Conservation (phyloP, 1,140 invertebrate species). For the Lineus longissimus region DNA sequence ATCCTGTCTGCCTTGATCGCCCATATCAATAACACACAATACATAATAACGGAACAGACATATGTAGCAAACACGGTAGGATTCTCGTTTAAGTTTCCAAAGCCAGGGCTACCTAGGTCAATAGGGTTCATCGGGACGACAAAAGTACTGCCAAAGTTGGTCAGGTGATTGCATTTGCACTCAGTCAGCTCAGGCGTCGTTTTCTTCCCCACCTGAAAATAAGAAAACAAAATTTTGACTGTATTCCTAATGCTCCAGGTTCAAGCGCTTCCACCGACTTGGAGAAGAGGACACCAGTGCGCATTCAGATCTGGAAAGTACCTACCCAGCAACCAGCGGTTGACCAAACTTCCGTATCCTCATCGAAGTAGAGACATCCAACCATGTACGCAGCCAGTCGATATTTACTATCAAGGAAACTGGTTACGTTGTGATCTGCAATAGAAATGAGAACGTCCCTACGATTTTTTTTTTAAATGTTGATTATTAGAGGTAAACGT, state of each 20-base stretch:
- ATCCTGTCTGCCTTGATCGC: slow-evolving; percentile 52
- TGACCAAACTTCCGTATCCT: slow-evolving; percentile 25
- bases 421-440: too few species aligned
- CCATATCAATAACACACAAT: slow-evolving; percentile 51
- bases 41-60: slow-evolving; percentile 51
- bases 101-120: slow-evolving; percentile 24
- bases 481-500: too few species aligned
- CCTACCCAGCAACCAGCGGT: slow-evolving; percentile 33
- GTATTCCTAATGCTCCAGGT: not conserved
- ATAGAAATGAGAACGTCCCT: too few species aligned
- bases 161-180: slow-evolving; percentile 29
- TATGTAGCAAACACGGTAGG: slow-evolving; percentile 44
- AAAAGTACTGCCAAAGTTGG: slow-evolving; percentile 27
- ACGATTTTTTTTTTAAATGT: too few species aligned
- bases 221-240: not conserved
- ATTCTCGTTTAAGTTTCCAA: slow-evolving; percentile 29
- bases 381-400: slow-evolving; percentile 10
- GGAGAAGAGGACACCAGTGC: too few species aligned
- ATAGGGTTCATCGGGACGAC: slow-evolving; percentile 29
- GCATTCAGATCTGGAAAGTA: too few species aligned
- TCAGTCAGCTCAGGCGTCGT: slow-evolving; percentile 23
- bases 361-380: slow-evolving; percentile 35
- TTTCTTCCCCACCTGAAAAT: slow-evolving; percentile 25
- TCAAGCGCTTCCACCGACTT: too few species aligned
- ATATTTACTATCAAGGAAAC: too few species aligned